These are phyloP conservation scores for Synanthedon formicaeformis DNA, from an alignment of 2,888 invertebrate genomes.

Conservation along the genomic window DNA sequence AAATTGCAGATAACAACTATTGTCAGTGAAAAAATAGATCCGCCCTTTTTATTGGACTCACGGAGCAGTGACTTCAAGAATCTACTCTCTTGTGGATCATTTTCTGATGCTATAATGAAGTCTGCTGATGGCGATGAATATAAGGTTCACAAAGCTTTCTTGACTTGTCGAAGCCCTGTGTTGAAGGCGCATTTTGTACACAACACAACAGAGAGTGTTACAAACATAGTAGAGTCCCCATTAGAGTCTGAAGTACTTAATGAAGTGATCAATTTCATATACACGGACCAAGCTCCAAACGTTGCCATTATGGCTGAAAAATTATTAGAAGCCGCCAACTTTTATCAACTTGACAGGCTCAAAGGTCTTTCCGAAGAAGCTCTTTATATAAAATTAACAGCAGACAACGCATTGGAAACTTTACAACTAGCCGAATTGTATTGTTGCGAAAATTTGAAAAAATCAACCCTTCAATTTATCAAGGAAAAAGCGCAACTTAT, in stretches of 20 bases:
- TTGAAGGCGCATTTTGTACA: constrained; percentile 59
- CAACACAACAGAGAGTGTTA: constrained; percentile 49
- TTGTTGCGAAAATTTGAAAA: constrained; percentile 44
- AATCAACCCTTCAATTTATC: constrained; percentile 51
- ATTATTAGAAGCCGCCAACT: constrained; percentile 55
- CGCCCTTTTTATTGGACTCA: constrained; percentile 34
- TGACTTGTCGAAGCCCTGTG: constrained; percentile 54
- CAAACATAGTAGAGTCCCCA: constrained; percentile 49
- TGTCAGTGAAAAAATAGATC: constrained; percentile 26
- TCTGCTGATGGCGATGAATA: constrained; percentile 48
- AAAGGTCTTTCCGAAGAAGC: constrained; percentile 58
- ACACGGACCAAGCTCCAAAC: constrained; percentile 54
- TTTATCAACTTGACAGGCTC: constrained; percentile 48
- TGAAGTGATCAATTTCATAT: constrained; percentile 53
- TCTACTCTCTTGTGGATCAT: constrained; percentile 42
- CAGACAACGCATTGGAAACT: constrained; percentile 60
- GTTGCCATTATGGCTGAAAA: constrained; percentile 56
- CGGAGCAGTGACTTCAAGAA: constrained; percentile 51
- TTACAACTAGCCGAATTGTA: constrained; percentile 54
- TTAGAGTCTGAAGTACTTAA: constrained; percentile 47
- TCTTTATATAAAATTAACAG: constrained; percentile 49
- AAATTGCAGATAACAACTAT: too few relatives aligned
- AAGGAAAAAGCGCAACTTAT: constrained; percentile 59
- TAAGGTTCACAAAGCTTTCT: constrained; percentile 53
- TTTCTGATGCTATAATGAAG: constrained; percentile 55